A percentile compares a stretch with the other conserved stretches of the same genome.
Evolutionary conservation across 1,140 invertebrate species (phyloP).

Genomic region (Cardiocondyla obscurior): DNA sequence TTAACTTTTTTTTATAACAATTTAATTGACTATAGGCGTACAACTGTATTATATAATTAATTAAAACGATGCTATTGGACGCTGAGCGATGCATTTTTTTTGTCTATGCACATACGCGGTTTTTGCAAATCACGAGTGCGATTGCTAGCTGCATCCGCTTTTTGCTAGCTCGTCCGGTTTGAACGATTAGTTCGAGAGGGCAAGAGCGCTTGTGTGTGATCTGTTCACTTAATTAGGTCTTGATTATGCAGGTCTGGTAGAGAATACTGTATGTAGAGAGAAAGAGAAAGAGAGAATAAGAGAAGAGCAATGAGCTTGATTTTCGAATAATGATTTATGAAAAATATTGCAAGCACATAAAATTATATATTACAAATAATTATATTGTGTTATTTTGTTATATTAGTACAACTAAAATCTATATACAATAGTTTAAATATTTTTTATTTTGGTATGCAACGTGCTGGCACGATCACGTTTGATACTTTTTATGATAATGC

Average conservation of each 20-base stretch:
- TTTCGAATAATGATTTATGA: conserved; percentile 40
- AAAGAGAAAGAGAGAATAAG: background rate
- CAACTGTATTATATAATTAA: background rate
- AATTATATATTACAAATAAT: background rate
- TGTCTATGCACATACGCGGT: conserved; percentile 39
- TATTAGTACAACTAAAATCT: background rate
- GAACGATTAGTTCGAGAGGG: conserved; percentile 57
- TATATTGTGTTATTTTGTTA: background rate
- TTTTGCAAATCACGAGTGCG: conserved; percentile 64
- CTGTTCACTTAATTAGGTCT: conserved; percentile 63
- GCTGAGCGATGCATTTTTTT: conserved; percentile 21
- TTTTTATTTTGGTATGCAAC: background rate
- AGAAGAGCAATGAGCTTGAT: conserved; percentile 19
- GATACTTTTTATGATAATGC: too few species aligned
- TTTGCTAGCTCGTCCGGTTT: conserved; percentile 46
- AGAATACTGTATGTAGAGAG: conserved; percentile 37
- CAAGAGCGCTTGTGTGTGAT: conserved; percentile 64
- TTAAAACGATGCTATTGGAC: background rate
- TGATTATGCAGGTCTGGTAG: conserved; percentile 70
- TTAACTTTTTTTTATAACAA: too few species aligned
- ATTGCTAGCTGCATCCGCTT: conserved; percentile 44
- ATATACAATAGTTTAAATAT: background rate
- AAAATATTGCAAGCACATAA: conserved; percentile 14
- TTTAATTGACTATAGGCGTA: background rate
- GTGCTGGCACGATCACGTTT: background rate